These are phyloP conservation scores for Botrylloides violaceus DNA, from an alignment of 23 tunicate species.

Conservation along the genomic window DNA sequence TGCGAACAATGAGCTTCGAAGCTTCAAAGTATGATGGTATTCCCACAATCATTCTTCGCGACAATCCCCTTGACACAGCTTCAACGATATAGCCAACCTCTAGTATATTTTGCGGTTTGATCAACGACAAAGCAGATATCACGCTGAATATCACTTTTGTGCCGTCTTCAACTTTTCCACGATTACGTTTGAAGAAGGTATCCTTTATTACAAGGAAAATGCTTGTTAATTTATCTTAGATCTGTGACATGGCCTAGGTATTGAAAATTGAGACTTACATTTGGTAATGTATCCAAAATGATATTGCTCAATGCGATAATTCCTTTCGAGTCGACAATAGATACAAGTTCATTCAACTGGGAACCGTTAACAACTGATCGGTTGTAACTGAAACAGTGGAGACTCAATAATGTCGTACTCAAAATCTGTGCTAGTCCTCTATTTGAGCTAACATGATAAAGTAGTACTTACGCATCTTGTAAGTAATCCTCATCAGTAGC, in stretches of 20 bases:
- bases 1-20: not conserved
- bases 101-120: not conserved
- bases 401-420: not conserved
- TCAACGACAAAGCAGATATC: not conserved
- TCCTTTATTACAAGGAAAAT: too few relatives aligned
- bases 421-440: too few relatives aligned
- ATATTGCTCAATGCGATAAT: constrained; percentile 37
- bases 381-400: constrained; percentile 17
- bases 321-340: constrained; percentile 33
- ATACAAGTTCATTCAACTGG: constrained; percentile 24
- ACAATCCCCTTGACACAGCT: not conserved
- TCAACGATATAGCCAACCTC: constrained; percentile 1
- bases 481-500: constrained; percentile 14
- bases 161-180: too few relatives aligned
- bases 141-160: not conserved
- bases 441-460: too few relatives aligned
- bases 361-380: not conserved
- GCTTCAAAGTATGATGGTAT: not conserved
- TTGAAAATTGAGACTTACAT: too few relatives aligned
- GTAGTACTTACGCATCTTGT: constrained; percentile 47
- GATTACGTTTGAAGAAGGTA: too few relatives aligned
- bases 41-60: not conserved
- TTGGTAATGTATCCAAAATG: constrained; percentile 38
- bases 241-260: too few relatives aligned
- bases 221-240: too few relatives aligned